phyloP scores from a whole-genome alignment of 2,113 vertebrate species.

The Sylvia atricapilla region DNA sequence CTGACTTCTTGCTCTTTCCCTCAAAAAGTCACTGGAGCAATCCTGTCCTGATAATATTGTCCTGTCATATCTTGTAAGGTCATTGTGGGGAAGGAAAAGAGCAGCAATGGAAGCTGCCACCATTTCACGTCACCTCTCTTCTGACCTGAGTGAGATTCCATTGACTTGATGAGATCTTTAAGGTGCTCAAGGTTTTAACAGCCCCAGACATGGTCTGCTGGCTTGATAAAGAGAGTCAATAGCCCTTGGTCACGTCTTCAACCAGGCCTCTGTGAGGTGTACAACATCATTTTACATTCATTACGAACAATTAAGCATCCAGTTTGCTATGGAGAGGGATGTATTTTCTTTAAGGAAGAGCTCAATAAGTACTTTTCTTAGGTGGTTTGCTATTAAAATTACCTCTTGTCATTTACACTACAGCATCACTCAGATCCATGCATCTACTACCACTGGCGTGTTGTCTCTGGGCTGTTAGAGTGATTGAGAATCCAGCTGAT shows the following conservation, averaged over 20 bases:
- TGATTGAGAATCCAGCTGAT: not conserved
- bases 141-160: constrained; percentile 8
- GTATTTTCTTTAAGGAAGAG: not conserved
- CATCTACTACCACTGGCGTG: not conserved
- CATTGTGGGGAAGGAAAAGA: not conserved
- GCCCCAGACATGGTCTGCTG: constrained; percentile 1
- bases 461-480: not conserved
- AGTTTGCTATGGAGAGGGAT: not conserved
- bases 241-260: not conserved
- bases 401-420: not conserved
- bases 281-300: not conserved
- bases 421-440: not conserved
- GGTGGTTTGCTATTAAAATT: not conserved
- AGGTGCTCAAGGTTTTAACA: constrained; percentile 4
- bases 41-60: not conserved
- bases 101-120: not conserved
- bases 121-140: not conserved
- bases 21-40: constrained; percentile 32
- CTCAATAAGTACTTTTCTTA: not conserved
- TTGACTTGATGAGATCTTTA: constrained; percentile 10
- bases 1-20: not conserved
- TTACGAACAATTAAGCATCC: not conserved
- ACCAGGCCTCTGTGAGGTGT: not conserved
- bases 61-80: not conserved
- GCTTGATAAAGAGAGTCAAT: not conserved